Base-by-base conservation (phyloP, 2,113 vertebrate genomes). In the Empidonax traillii region DNA sequence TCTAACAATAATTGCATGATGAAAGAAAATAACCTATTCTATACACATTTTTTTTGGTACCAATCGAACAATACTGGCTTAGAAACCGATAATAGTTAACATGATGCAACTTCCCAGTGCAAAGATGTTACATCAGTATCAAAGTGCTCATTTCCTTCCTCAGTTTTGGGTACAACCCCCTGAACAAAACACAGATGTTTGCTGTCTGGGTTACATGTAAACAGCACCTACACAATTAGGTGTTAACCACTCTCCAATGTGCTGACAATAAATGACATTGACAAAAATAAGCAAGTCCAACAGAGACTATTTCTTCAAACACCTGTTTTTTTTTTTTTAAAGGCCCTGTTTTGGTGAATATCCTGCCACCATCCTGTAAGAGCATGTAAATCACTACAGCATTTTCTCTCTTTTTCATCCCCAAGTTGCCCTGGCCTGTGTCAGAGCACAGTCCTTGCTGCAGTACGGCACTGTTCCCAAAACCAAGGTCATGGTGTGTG, bases 111-210 rank as follows among this genome's bases (percentile, higher is more conserved):
- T 77, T 84, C 52, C 28, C 75, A 56, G 47, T n/a, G 47, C 31
- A 74, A 62, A 74, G 47, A 66, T 4, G 6, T 74, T 75, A 37
- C 46, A 61, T 67, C 76, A 63, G 14, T 49, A 78, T 52, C 61
- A 77, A 89, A 94, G 91, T 94, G 88, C 90, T 88, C 85, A 72
- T 71, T 79, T 86, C 56, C 74, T 79, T 86, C 56, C 52, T 91
- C 55, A 30, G 0, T 75, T 88, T 87, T 81, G 83, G 31, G 46
- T 47, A 71, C 31, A 77, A n/a, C 9, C 30, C 51, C 71, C 72
- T 59, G 74, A 72, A 72, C 37, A 72, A 81, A 77, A 74, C 14
- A 43, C 30, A 92, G 44, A 35, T 27, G 4, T 33, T 13, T 73
- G 74, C 63, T 65, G 61, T 65, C 37, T 58, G 53, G 46, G 51